Evolutionary conservation across 2,888 invertebrate genomes (phyloP), one percentile per base, ranked within the genome.

Genomic region (Mesorhabditis belari): DNA sequence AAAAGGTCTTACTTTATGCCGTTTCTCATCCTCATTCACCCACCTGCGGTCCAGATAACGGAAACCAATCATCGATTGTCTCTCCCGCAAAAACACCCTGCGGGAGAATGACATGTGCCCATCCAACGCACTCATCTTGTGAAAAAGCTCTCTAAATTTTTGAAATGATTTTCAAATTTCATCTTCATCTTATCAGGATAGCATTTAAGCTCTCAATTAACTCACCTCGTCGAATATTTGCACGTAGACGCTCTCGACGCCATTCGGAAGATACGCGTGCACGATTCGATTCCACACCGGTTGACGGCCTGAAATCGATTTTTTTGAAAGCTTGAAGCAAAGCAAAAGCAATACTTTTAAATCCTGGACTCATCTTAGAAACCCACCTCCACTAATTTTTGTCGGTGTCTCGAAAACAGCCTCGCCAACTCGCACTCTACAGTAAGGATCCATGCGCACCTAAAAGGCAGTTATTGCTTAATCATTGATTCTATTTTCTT

Each of bases 261-360:
- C 93, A 70, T 88, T 87, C 0, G 94, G 92, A 63, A 95, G 85
- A 72, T 89, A 86, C 90, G 90, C 90, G 81, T 91, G 90, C 72
- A 95, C 88, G 58, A 90, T 89, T 85, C 93, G 92, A 83, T 93
- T 92, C 95, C 95, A 96, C 66, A 89, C 86, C 3, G 96, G 96
- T 77, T 62, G 28, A 27, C 71, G 60, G 3, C 71, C 44, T 35
- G 44, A 56, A 27, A 51, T n/a, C 56, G 61, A 1, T 35, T n/a
- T 88, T 91, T 82, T 92, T 93, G n/a, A n/a, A n/a, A n/a, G n/a
- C n/a, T n/a, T n/a, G n/a, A n/a, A n/a, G n/a, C n/a, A n/a, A n/a
- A n/a, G n/a, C n/a, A n/a, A n/a, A n/a, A n/a, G n/a, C n/a, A n/a
- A n/a, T n/a, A n/a, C n/a, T n/a, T n/a, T n/a, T n/a, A n/a, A n/a